Conservation (phyloP, 2,797 vertebrate genomes). For the Cyprinella venusta region DNA sequence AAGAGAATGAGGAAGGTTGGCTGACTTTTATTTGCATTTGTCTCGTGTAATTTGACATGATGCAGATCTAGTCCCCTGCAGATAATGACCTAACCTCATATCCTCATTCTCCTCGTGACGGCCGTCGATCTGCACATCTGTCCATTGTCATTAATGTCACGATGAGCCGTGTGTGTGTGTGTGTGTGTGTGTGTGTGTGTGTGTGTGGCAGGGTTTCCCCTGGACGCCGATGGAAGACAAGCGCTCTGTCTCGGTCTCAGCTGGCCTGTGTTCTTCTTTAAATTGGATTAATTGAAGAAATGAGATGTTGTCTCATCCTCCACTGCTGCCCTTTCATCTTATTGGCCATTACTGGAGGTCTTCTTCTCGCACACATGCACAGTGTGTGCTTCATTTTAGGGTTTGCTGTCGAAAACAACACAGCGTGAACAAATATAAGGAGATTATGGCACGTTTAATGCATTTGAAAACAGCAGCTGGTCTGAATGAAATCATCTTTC, state of each 20-base stretch:
- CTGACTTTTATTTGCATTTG: neutral
- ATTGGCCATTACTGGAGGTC: constrained; percentile 69
- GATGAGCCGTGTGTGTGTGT: constrained; percentile 22
- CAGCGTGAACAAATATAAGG: constrained; percentile 11
- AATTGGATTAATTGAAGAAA: constrained; percentile 77
- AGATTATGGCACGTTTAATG: neutral
- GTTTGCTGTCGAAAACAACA: constrained; percentile 12
- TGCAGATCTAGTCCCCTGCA: constrained; percentile 16
- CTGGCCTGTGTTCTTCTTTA: constrained; percentile 52
- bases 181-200: constrained; percentile 40
- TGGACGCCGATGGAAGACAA: neutral
- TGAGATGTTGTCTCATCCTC: constrained; percentile 68
- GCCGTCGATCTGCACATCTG: constrained; percentile 5
- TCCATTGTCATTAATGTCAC: neutral
- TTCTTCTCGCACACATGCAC: constrained; percentile 40
- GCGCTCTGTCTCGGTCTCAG: neutral
- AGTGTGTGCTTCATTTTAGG: neutral
- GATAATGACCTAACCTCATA: constrained; percentile 1
- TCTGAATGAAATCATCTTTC: constrained; percentile 7
- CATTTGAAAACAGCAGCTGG: constrained; percentile 22
- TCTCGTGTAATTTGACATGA: constrained; percentile 15
- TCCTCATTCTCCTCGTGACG: neutral
- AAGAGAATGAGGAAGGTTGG: neutral
- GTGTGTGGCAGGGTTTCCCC: neutral
- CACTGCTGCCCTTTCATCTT: constrained; percentile 61